A percentile compares a stretch with the other conserved stretches of the same genome.
Conservation (phyloP, 2,113 vertebrate genomes). For the Hypomesus transpacificus region DNA sequence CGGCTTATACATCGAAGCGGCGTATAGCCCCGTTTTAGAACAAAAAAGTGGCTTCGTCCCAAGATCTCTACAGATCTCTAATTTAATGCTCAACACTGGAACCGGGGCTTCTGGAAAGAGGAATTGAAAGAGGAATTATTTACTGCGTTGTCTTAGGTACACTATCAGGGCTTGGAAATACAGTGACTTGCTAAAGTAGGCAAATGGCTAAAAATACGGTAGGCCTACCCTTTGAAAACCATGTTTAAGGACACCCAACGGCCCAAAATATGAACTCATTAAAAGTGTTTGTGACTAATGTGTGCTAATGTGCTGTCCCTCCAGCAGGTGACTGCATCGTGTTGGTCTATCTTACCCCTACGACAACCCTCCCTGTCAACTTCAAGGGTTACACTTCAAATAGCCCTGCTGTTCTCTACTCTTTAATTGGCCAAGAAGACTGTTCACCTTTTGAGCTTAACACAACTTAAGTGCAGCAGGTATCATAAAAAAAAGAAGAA, state of each 20-base stretch:
- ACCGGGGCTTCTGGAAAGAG: too few species aligned
- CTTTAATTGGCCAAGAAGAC: conserved; percentile 50
- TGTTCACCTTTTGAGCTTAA: conserved; percentile 54
- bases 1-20: too few species aligned
- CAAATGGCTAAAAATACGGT: too few species aligned
- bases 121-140: too few species aligned
- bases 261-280: not conserved
- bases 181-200: too few species aligned
- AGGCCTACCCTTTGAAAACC: conserved; percentile 26
- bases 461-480: conserved; percentile 37
- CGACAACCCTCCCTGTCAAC: conserved; percentile 39
- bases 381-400: conserved; percentile 21
- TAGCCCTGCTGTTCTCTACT: conserved; percentile 10
- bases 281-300: conserved; percentile 22
- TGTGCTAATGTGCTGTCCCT: conserved; percentile 17
- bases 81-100: too few species aligned
- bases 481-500: conserved; percentile 15
- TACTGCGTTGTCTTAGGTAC: too few species aligned
- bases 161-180: too few species aligned
- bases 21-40: too few species aligned
- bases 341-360: conserved; percentile 32
- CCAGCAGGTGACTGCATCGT: conserved; percentile 8
- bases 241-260: conserved; percentile 5
- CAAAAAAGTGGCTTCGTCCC: too few species aligned
- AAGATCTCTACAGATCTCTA: too few species aligned